phyloP scores from a whole-genome alignment of 2,888 invertebrate species.

The Parnassius glacialis region DNA sequence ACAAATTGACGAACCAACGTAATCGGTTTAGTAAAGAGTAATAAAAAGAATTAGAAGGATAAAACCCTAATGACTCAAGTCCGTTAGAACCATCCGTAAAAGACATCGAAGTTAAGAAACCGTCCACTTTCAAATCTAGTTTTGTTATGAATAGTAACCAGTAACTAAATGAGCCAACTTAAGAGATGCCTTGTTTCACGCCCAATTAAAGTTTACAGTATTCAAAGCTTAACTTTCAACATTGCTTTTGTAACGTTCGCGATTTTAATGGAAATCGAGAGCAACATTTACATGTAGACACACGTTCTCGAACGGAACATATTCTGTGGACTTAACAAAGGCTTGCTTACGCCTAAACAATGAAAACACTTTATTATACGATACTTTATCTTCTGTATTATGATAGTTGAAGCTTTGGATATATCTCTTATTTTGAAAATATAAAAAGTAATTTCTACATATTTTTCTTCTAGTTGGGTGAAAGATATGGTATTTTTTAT shows the following conservation, averaged over 20 bases:
- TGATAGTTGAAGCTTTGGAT: too few species aligned
- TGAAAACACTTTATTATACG: slow-evolving; percentile 22
- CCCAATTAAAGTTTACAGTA: slow-evolving; percentile 58
- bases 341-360: slow-evolving; percentile 40
- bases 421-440: too few species aligned
- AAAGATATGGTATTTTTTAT: too few species aligned
- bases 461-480: too few species aligned
- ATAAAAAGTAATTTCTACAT: too few species aligned
- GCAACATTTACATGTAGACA: slow-evolving; percentile 58
- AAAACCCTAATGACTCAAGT: too few species aligned
- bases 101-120: slow-evolving; percentile 3
- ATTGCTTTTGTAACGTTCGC: slow-evolving; percentile 46
- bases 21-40: too few species aligned
- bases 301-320: slow-evolving; percentile 57
- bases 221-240: slow-evolving; percentile 52
- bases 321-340: slow-evolving; percentile 62
- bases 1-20: too few species aligned
- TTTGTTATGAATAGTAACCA: slow-evolving; percentile 18
- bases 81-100: background rate
- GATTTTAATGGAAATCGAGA: slow-evolving; percentile 53
- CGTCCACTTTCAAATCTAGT: slow-evolving; percentile 11
- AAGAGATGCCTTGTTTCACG: slow-evolving; percentile 45
- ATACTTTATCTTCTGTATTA: slow-evolving; percentile 7
- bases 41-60: too few species aligned
- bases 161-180: slow-evolving; percentile 29